phyloP scores from a whole-genome alignment of 2,888 invertebrate species.

The Gasteruption jaculator region DNA sequence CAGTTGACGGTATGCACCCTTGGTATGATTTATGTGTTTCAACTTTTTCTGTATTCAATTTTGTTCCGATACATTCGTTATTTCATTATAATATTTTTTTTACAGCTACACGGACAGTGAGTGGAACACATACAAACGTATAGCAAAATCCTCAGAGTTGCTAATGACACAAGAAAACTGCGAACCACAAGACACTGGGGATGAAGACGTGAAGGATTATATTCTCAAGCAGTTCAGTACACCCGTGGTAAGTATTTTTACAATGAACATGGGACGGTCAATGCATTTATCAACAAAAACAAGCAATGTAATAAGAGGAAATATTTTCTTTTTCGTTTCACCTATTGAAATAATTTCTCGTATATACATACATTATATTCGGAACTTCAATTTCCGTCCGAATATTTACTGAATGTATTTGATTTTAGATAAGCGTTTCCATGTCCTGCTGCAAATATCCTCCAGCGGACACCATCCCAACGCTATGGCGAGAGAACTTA shows the following conservation, averaged over 20 bases:
- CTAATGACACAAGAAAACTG: slow-evolving; percentile 49
- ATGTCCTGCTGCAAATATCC: slow-evolving; percentile 84
- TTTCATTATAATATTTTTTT: slow-evolving; percentile 30
- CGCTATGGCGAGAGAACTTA: slow-evolving; percentile 46
- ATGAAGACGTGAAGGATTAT: slow-evolving; percentile 35
- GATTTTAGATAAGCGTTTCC: slow-evolving; percentile 41
- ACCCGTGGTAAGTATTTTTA: slow-evolving; percentile 54
- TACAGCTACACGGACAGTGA: slow-evolving; percentile 55
- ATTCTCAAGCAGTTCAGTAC: slow-evolving; percentile 62
- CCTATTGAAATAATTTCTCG: slow-evolving; percentile 4
- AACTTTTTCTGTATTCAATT: too few relatives aligned
- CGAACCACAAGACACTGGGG: slow-evolving; percentile 29
- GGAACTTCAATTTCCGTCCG: too few relatives aligned
- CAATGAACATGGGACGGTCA: too few relatives aligned
- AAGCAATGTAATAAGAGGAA: slow-evolving; percentile 1
- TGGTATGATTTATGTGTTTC: too few relatives aligned
- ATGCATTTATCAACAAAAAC: too few relatives aligned
- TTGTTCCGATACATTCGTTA: not conserved
- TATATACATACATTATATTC: not conserved
- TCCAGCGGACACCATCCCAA: slow-evolving; percentile 42
- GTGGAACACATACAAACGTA: slow-evolving; percentile 44
- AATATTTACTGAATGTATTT: too few relatives aligned
- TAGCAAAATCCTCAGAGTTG: slow-evolving; percentile 49
- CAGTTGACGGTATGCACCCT: too few relatives aligned
- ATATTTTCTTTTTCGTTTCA: slow-evolving; percentile 23